A percentile compares a stretch with the other conserved stretches of the same genome.
These are phyloP conservation scores for Podocnemis expansa DNA, from an alignment of 2,113 vertebrate genomes.

Conservation along the genomic window DNA sequence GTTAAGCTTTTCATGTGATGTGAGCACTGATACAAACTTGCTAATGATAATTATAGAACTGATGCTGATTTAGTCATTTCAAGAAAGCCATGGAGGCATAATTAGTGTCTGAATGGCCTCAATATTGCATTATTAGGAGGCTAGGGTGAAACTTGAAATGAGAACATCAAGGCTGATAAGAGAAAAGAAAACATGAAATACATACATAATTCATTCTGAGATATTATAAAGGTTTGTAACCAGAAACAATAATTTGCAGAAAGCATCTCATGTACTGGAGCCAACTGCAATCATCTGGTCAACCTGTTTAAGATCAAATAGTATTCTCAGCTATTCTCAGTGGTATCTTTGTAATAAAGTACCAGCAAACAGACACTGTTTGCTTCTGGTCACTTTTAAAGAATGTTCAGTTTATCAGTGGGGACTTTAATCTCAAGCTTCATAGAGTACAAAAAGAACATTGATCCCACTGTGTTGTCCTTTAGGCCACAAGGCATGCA, in stretches of 20 bases:
- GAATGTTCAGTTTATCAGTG: constrained; percentile 85
- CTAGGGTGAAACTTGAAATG: constrained; percentile 88
- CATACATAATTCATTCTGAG: constrained; percentile 88
- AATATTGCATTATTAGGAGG: constrained; percentile 94
- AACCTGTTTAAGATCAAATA: constrained; percentile 89
- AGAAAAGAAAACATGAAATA: constrained; percentile 89
- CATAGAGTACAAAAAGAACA: constrained; percentile 86
- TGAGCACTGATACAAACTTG: constrained; percentile 83
- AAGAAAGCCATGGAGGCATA: constrained; percentile 91
- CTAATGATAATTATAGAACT: constrained; percentile 96
- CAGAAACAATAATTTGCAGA: constrained; percentile 86
- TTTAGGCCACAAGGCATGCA: constrained; percentile 79
- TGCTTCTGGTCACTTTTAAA: constrained; percentile 88
- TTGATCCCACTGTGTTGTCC: constrained; percentile 79
- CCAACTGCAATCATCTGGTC: constrained; percentile 83
- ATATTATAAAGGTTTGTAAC: constrained; percentile 86
- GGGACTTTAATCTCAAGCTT: constrained; percentile 87
- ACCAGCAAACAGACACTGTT: constrained; percentile 86
- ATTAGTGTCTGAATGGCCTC: constrained; percentile 96
- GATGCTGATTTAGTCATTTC: constrained; percentile 94
- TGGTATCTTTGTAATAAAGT: constrained; percentile 88
- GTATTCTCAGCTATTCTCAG: constrained; percentile 85
- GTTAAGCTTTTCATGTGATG: constrained; percentile 81
- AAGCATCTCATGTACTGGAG: constrained; percentile 78
- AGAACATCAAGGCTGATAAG: constrained; percentile 92